Conservation (phyloP, 2,888 invertebrate species). For the Pollenia amentaria region DNA sequence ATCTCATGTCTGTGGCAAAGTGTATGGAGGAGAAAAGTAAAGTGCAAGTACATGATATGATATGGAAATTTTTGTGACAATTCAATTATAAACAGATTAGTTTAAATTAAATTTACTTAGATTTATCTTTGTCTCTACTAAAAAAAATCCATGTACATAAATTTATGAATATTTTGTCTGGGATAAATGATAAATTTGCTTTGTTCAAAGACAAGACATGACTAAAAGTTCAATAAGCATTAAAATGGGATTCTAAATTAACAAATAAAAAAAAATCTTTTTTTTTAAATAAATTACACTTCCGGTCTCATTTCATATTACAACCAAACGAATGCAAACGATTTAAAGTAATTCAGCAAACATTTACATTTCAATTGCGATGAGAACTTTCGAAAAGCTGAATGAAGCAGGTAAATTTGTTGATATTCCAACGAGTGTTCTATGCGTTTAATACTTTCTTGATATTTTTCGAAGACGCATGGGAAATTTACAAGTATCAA, state of each 20-base stretch:
- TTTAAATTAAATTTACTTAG: conserved; percentile 67
- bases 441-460: no score
- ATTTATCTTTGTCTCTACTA: conserved; percentile 23
- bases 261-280: conserved; percentile 49
- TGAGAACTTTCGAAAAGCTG: no score
- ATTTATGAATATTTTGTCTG: conserved; percentile 5
- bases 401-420: no score
- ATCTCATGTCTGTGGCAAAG: background rate
- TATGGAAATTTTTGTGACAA: conserved; percentile 67
- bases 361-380: background rate
- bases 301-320: conserved; percentile 59
- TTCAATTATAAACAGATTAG: conserved; percentile 71
- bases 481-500: no score
- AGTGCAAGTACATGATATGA: conserved; percentile 18
- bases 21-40: background rate
- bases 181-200: conserved; percentile 36
- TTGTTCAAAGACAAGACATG: conserved; percentile 37
- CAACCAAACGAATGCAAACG: background rate
- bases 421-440: no score
- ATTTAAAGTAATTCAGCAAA: conserved; percentile 37
- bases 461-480: no score
- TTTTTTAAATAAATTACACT: conserved; percentile 49
- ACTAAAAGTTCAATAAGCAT: conserved; percentile 53
- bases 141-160: background rate
- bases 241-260: conserved; percentile 30